A percentile compares a stretch with the other conserved stretches of the same genome.
These are phyloP conservation scores for Drosophila siamana DNA, from an alignment of 2,888 invertebrate genomes.

Conservation along the genomic window DNA sequence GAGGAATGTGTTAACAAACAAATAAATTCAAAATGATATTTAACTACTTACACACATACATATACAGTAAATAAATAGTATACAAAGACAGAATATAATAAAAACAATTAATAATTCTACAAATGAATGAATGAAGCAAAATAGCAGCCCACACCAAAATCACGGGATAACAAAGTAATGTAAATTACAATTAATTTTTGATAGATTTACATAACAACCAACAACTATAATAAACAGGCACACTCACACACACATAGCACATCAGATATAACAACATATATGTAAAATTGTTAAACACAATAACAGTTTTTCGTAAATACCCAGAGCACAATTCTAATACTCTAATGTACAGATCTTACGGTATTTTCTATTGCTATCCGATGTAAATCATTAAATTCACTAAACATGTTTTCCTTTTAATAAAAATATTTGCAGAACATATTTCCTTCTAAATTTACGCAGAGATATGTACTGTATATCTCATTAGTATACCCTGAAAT, in stretches of 20 bases:
- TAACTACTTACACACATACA: constrained; percentile 49
- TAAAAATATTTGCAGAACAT: background rate
- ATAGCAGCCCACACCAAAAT: constrained; percentile 1
- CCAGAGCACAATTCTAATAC: background rate
- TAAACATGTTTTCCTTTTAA: background rate
- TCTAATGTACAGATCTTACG: background rate
- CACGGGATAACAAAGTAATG: constrained; percentile 21
- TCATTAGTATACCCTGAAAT: too few species aligned
- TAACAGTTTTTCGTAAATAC: constrained; percentile 10
- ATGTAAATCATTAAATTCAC: background rate
- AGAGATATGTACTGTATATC: too few species aligned
- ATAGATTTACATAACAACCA: constrained; percentile 73
- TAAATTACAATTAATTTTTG: constrained; percentile 69
- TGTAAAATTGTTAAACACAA: constrained; percentile 22
- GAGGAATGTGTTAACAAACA: constrained; percentile 80
- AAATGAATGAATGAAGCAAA: background rate
- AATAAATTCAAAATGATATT: constrained; percentile 60
- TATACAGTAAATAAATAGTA: constrained; percentile 51
- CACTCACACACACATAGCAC: constrained; percentile 19
- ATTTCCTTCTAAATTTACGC: too few species aligned
- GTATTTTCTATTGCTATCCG: background rate
- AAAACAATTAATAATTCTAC: constrained; percentile 1
- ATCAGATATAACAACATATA: constrained; percentile 14
- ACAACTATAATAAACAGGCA: constrained; percentile 33
- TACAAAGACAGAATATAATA: constrained; percentile 23